These are phyloP conservation scores for Cyaniris semiargus DNA, from an alignment of 2,888 invertebrate species.

Conservation along the genomic window DNA sequence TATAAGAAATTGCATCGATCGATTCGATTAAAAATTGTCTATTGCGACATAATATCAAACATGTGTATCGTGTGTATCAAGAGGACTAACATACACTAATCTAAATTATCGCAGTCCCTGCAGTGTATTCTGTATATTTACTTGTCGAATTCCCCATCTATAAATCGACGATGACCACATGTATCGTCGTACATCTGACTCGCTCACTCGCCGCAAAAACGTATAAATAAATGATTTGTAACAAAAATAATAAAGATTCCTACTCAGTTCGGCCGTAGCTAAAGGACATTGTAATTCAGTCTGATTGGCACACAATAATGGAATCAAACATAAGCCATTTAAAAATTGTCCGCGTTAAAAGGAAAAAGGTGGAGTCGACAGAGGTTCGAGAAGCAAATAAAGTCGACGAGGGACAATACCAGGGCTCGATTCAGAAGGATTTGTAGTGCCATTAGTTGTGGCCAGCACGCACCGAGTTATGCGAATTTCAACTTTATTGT, in stretches of 20 bases:
- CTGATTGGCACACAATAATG: constrained; percentile 81
- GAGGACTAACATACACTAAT: background rate
- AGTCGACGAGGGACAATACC: constrained; percentile 71
- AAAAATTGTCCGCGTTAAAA: constrained; percentile 77
- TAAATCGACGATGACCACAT: constrained; percentile 58
- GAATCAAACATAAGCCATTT: constrained; percentile 79
- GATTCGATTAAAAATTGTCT: no score
- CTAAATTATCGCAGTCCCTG: background rate
- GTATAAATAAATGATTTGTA: constrained; percentile 72
- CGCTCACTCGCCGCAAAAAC: constrained; percentile 66
- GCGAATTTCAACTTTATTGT: constrained; percentile 26
- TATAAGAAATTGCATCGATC: no score
- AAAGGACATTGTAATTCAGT: constrained; percentile 80
- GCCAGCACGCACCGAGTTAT: constrained; percentile 10
- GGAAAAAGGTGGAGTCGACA: constrained; percentile 69
- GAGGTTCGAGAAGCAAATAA: constrained; percentile 71
- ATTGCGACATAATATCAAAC: background rate
- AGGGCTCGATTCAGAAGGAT: constrained; percentile 67
- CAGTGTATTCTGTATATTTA: background rate
- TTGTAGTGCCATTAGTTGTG: constrained; percentile 74
- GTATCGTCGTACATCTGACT: constrained; percentile 69
- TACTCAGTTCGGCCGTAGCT: constrained; percentile 69
- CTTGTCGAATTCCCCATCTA: constrained; percentile 48
- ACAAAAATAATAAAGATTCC: constrained; percentile 71
- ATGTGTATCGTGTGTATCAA: background rate